These are phyloP conservation scores for Micropoecilia bifurca DNA, from an alignment of 2,797 vertebrate species.

Conservation along the genomic window DNA sequence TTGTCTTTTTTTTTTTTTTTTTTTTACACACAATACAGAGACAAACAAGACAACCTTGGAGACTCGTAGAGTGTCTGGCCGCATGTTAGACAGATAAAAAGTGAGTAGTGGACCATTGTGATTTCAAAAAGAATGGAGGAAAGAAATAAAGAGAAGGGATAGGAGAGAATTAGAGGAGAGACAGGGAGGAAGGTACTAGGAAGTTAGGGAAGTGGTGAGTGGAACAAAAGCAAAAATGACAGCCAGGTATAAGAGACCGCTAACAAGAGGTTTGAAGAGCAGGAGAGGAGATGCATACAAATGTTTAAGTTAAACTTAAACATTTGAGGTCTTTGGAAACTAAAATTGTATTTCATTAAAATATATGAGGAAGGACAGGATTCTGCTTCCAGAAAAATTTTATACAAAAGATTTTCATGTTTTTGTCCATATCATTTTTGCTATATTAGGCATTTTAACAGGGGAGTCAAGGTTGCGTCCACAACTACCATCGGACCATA, in stretches of 20 bases:
- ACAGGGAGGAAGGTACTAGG: slow-evolving; percentile 16
- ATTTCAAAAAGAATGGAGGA: slow-evolving; percentile 32
- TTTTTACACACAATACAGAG: not conserved
- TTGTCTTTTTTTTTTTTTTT: not conserved
- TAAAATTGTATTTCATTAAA: slow-evolving; percentile 25
- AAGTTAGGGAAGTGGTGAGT: slow-evolving; percentile 21
- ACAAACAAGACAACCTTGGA: not conserved
- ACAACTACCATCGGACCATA: not conserved
- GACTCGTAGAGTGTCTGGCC: slow-evolving; percentile 14
- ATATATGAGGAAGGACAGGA: slow-evolving; percentile 34
- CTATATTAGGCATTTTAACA: not conserved
- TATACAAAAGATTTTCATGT: not conserved
- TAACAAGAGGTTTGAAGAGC: slow-evolving; percentile 43
- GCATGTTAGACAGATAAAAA: slow-evolving; percentile 32
- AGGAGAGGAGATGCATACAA: slow-evolving; percentile 7
- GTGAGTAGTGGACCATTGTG: slow-evolving; percentile 21
- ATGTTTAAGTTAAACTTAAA: slow-evolving; percentile 56
- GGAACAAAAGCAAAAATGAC: slow-evolving; percentile 32
- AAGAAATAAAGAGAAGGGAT: slow-evolving; percentile 26
- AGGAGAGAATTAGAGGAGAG: slow-evolving; percentile 24
- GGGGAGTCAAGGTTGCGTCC: not conserved
- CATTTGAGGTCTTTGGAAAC: slow-evolving; percentile 34
- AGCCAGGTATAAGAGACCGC: slow-evolving; percentile 52
- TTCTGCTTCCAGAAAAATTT: slow-evolving; percentile 14
- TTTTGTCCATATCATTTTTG: not conserved